Evolutionary conservation across 2,113 vertebrate species (phyloP).

Genomic region (Anoura caudifer): DNA sequence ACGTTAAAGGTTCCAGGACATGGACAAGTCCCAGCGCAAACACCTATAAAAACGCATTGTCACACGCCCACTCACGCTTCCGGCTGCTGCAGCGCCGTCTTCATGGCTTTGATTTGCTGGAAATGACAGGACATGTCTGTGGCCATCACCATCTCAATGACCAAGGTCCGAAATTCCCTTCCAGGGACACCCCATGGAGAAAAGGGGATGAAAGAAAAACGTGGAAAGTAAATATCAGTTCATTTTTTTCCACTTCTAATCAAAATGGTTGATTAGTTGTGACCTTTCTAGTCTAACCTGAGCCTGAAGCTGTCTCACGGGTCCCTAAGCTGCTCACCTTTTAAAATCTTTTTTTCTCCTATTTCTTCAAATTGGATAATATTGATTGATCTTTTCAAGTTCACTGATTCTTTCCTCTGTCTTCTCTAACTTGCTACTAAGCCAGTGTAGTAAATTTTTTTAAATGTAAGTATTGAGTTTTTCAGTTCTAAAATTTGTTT

Average conservation of each 20-base stretch:
- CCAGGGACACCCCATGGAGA: neutral
- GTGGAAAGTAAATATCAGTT: slow-evolving; percentile 49
- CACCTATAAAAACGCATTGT: neutral
- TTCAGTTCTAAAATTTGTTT: neutral
- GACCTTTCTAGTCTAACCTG: slow-evolving; percentile 38
- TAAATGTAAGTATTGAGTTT: neutral
- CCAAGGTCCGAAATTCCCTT: slow-evolving; percentile 95
- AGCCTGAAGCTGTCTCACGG: neutral
- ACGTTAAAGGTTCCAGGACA: slow-evolving; percentile 41
- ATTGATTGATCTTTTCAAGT: neutral
- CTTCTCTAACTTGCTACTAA: neutral
- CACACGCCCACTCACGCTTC: slow-evolving; percentile 90
- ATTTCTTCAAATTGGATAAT: neutral
- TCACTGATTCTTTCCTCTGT: neutral
- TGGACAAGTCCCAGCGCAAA: slow-evolving; percentile 40
- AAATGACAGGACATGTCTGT: slow-evolving; percentile 99
- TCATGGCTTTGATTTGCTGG: slow-evolving; percentile 98
- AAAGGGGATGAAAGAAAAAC: slow-evolving; percentile 63
- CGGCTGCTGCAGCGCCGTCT: slow-evolving; percentile 95
- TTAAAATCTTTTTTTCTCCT: neutral
- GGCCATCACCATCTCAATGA: slow-evolving; percentile 98
- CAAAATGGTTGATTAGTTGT: slow-evolving; percentile 61
- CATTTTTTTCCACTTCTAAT: slow-evolving; percentile 38
- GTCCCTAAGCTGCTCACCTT: neutral
- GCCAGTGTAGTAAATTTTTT: neutral